A percentile compares a stretch with the other conserved stretches of the same genome.
phyloP scores from a whole-genome alignment of 2,113 vertebrate species.

The Eclectus roratus region DNA sequence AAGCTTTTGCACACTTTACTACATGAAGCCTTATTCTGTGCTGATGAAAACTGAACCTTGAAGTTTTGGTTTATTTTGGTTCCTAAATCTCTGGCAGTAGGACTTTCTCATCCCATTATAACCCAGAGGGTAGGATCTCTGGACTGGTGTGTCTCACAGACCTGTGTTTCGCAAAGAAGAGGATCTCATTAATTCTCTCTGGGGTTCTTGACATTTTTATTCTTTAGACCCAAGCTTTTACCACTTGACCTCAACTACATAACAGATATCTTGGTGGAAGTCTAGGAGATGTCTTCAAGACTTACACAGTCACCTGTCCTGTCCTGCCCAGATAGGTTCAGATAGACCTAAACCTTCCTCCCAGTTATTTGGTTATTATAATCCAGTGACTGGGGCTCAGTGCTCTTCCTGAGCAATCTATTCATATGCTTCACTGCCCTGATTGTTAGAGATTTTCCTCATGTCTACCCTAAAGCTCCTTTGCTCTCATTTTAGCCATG shows the following conservation, averaged over 20 bases:
- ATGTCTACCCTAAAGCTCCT: background rate
- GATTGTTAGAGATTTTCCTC: background rate
- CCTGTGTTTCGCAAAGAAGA: background rate
- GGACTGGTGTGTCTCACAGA: background rate
- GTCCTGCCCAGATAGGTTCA: background rate
- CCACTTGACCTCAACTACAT: background rate
- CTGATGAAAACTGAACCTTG: background rate
- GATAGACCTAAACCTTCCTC: background rate
- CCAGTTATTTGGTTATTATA: background rate
- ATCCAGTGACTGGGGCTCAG: fast-evolving
- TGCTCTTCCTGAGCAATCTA: background rate
- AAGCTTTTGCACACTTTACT: background rate
- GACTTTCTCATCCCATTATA: background rate
- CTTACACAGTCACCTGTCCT: background rate
- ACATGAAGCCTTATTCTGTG: background rate
- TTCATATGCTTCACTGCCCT: background rate
- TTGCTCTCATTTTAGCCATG: background rate
- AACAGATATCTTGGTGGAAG: background rate
- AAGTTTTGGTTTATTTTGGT: background rate
- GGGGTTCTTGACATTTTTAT: background rate
- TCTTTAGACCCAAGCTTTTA: background rate
- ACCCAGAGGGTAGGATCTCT: too few species aligned
- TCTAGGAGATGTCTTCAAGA: background rate
- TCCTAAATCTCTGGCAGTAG: background rate
- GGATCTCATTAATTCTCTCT: background rate